Conservation (phyloP, 2,888 invertebrate genomes). For the Erebia palarica region DNA sequence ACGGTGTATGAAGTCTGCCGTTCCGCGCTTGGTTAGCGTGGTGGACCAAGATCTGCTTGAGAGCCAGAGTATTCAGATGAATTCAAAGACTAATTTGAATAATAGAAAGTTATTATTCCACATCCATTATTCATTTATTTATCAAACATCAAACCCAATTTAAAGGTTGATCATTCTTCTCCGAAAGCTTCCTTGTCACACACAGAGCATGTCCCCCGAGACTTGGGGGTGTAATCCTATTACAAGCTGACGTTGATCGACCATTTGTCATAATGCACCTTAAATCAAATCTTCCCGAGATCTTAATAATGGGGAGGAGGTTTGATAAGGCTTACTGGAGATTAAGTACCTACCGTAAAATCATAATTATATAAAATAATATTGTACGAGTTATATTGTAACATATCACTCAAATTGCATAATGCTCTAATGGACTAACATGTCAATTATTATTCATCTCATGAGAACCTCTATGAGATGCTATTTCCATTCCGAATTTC, state of each 20-base stretch:
- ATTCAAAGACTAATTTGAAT: neutral
- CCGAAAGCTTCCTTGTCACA: conserved; percentile 50
- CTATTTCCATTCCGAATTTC: no score
- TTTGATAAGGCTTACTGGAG: conserved; percentile 4
- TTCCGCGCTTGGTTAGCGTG: no score
- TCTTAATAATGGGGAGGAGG: conserved; percentile 17
- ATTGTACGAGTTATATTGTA: no score
- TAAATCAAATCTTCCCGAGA: conserved; percentile 25
- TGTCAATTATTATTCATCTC: no score
- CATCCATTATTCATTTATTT: conserved; percentile 26
- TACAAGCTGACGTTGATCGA: conserved; percentile 61
- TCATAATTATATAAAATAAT: no score
- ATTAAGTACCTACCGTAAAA: no score
- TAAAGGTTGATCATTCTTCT: conserved; percentile 46
- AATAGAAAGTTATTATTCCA: conserved; percentile 14
- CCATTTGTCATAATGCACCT: conserved; percentile 52
- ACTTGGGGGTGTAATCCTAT: conserved; percentile 58
- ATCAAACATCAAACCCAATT: conserved; percentile 40
- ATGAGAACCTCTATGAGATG: no score
- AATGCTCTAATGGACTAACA: no score
- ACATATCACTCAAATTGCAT: no score
- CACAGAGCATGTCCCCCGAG: conserved; percentile 43
- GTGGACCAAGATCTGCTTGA: neutral
- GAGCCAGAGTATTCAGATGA: neutral
- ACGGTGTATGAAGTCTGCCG: no score